Evolutionary conservation across 2,797 vertebrate genomes (phyloP), one percentile per base, ranked within the genome.

Genomic region (Apodemus agrarius): DNA sequence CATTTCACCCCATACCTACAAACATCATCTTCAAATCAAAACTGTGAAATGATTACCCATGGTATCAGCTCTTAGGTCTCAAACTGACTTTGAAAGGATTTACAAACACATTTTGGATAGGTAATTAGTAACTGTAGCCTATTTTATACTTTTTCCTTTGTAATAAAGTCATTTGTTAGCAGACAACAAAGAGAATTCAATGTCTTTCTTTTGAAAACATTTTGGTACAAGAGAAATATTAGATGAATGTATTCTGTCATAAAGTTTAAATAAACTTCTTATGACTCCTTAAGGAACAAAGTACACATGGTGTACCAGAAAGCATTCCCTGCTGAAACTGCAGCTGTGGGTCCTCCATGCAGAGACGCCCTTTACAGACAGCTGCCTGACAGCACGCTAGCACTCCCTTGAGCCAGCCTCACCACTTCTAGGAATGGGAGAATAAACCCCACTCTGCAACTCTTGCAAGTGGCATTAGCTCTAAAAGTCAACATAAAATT

Each of bases 161-260:
- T 31, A 90, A 78, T 78, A 78, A 94, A 90, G 52, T 72, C 61
- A 95, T 89, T 85, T 63, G 29, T 67, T 78, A 75, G 49, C 43
- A 22, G 31, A 43, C 79, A 90, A 72, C 46, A 81, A 90, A 96
- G 83, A 90, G 43, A 81, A 92, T 91, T 83, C 31, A 75, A 49
- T 96, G 75, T 76, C 34, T 94, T 92, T 75, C 59, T 97, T 92
- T 59, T 89, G 92, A 86, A 94, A 94, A 90, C 5, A 81, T 74
- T 46, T 93, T 94, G 91, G 29, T 57, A 82, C 84, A 93, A 67
- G 69, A 90, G 78, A 90, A 89, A 69, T 67, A 86, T 49, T 92
- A 29, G 31, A 80, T 93, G 21, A 34, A 81, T 83, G 89, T 29
- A 84, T 90, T 92, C 43, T 4, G 87, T 85, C 86, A 96, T 22